A percentile compares a stretch with the other conserved stretches of the same genome.
These are phyloP conservation scores for Sitta carolinensis DNA, from an alignment of 2,797 vertebrate species.

Conservation along the genomic window DNA sequence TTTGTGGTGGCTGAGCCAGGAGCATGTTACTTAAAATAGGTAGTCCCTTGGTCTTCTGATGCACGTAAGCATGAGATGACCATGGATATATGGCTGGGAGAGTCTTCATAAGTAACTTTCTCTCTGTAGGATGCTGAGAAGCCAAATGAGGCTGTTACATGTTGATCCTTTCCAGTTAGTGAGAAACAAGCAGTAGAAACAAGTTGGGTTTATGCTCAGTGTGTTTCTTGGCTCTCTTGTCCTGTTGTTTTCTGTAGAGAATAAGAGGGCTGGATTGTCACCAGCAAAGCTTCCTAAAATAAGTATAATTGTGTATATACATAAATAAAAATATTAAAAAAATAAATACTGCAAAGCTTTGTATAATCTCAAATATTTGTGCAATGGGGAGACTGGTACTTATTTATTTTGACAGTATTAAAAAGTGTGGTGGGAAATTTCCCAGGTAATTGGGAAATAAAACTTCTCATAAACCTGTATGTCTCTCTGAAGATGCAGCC, in stretches of 20 bases:
- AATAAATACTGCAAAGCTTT: not conserved
- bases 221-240: not conserved
- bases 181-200: not conserved
- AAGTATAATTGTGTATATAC: not conserved
- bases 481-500: not conserved
- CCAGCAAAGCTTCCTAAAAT: not conserved
- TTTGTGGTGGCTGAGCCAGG: not conserved
- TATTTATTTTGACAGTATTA: not conserved
- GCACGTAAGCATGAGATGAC: too few species aligned
- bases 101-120: too few species aligned
- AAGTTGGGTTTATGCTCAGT: not conserved
- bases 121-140: too few species aligned
- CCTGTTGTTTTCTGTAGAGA: not conserved
- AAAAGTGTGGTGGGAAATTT: not conserved
- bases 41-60: too few species aligned
- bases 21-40: not conserved
- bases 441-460: not conserved
- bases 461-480: not conserved
- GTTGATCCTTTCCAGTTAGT: not conserved
- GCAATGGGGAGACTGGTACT: not conserved
- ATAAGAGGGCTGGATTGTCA: not conserved
- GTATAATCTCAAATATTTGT: not conserved
- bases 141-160: not conserved
- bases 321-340: not conserved
- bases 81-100: too few species aligned